Conservation (phyloP, 2,888 invertebrate species). For the Drosophila meridionalis region DNA sequence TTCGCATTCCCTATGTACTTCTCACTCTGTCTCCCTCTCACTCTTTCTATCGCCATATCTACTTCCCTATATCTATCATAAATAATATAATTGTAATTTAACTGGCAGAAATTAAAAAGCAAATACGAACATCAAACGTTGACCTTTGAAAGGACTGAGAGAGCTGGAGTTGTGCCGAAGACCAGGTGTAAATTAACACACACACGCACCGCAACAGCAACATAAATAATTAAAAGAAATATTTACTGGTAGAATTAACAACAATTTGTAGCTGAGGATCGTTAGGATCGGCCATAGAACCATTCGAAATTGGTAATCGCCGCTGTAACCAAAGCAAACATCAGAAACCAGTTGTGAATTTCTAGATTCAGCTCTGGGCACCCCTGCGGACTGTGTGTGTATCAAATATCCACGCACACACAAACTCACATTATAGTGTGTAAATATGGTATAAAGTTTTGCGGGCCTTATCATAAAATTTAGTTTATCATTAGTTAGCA, state of each 20-base stretch:
- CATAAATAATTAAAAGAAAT: slow-evolving; percentile 78
- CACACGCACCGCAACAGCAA: slow-evolving; percentile 31
- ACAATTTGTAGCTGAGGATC: slow-evolving; percentile 74
- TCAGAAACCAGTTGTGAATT: slow-evolving; percentile 16
- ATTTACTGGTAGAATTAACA: slow-evolving; percentile 79
- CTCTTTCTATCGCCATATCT: slow-evolving; percentile 8
- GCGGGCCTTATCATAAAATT: slow-evolving; percentile 73
- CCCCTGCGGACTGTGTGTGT: slow-evolving; percentile 54
- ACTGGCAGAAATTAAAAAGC: slow-evolving; percentile 55
- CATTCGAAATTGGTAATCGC: slow-evolving; percentile 18
- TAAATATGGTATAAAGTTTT: slow-evolving; percentile 32
- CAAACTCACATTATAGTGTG: slow-evolving; percentile 2
- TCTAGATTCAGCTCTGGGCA: slow-evolving; percentile 2
- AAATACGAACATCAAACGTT: slow-evolving; percentile 61
- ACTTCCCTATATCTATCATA: slow-evolving; percentile 25
- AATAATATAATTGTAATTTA: slow-evolving; percentile 68
- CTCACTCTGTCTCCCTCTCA: neutral
- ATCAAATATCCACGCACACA: slow-evolving; percentile 53
- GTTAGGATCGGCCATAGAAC: slow-evolving; percentile 56
- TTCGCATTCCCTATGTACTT: slow-evolving; percentile 2
- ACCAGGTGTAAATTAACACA: slow-evolving; percentile 34
- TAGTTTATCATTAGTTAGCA: slow-evolving; percentile 80
- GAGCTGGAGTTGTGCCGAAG: slow-evolving; percentile 46
- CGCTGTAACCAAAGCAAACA: slow-evolving; percentile 1
- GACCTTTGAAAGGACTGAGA: slow-evolving; percentile 55